These are phyloP conservation scores for Leptodactylus fuscus DNA, from an alignment of 2,113 vertebrate genomes.

Conservation along the genomic window DNA sequence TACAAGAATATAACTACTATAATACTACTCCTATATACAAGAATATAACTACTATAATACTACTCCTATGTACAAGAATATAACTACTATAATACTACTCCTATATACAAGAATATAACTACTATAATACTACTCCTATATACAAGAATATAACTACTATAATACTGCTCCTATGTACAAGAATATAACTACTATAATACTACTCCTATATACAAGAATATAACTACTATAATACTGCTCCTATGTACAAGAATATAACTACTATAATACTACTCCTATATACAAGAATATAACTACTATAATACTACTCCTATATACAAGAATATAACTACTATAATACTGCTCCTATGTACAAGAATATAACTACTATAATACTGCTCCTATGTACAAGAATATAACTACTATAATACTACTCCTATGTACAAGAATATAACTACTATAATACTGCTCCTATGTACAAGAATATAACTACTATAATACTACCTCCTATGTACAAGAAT, in stretches of 20 bases:
- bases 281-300: slow-evolving; percentile 5
- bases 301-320: background rate
- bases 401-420: background rate
- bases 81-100: background rate
- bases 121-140: background rate
- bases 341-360: background rate
- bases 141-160: slow-evolving; percentile 8
- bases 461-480: slow-evolving; percentile 1
- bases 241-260: slow-evolving; percentile 5
- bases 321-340: slow-evolving; percentile 10
- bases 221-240: background rate
- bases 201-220: background rate
- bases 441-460: background rate
- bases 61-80: slow-evolving; percentile 4
- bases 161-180: background rate
- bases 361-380: background rate
- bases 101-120: slow-evolving; percentile 4
- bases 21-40: slow-evolving; percentile 3
- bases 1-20: slow-evolving; percentile 11
- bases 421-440: slow-evolving; percentile 5
- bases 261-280: background rate
- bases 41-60: slow-evolving; percentile 14
- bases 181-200: slow-evolving; percentile 10
- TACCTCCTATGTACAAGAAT: background rate
- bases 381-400: slow-evolving; percentile 12